Percentiles rank a stretch among this genome's conserved stretches.
Conservation (phyloP, 64 coral and sea anemone species). For the Porites australiensis region DNA sequence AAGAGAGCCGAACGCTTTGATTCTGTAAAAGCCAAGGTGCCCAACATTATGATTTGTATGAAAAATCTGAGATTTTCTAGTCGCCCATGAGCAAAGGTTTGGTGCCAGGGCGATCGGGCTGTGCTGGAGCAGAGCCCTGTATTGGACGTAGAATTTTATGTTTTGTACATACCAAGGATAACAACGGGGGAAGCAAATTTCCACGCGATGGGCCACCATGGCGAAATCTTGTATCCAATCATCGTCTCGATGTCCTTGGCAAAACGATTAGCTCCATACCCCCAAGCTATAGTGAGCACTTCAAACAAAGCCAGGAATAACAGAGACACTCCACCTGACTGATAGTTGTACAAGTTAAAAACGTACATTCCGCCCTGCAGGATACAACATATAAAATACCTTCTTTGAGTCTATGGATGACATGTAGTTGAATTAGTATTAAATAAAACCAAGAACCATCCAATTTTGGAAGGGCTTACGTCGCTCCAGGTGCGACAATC, state of each 20-base stretch:
- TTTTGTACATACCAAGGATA: conserved; percentile 76
- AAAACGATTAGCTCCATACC: conserved; percentile 91
- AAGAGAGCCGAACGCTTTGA: too few relatives aligned
- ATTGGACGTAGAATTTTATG: too few relatives aligned
- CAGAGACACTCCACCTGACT: conserved; percentile 89
- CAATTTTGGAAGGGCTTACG: too few relatives aligned
- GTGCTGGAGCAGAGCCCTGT: neutral
- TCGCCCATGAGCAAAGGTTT: too few relatives aligned
- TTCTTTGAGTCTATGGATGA: too few relatives aligned
- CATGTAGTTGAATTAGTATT: too few relatives aligned
- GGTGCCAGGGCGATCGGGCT: too few relatives aligned
- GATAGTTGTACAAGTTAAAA: conserved; percentile 93
- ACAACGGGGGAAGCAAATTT: conserved; percentile 86
- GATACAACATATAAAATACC: too few relatives aligned
- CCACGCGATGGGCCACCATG: conserved; percentile 97
- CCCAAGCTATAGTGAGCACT: conserved; percentile 85
- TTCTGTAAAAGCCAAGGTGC: too few relatives aligned
- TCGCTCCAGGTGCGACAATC: too few relatives aligned
- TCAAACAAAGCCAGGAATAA: conserved; percentile 97
- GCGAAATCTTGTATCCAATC: conserved; percentile 89
- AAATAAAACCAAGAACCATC: too few relatives aligned
- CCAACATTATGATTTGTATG: neutral
- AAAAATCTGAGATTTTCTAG: too few relatives aligned
- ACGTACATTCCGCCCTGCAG: conserved; percentile 87
- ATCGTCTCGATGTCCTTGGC: conserved; percentile 86